These are phyloP conservation scores for Erethizon dorsatum DNA, from an alignment of 2,797 vertebrate species.

Conservation along the genomic window DNA sequence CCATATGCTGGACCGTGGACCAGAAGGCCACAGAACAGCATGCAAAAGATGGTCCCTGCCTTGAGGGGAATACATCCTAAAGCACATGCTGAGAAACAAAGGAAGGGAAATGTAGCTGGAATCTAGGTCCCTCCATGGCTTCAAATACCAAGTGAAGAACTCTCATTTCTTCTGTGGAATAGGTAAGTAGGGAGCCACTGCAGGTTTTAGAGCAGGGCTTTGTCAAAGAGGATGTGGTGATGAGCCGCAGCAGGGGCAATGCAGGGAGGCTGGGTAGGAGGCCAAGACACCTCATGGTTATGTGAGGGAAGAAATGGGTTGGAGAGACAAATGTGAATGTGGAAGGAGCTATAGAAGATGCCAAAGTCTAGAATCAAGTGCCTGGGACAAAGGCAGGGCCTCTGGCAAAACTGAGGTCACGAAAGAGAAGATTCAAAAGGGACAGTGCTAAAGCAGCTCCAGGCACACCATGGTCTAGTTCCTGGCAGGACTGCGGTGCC, in stretches of 20 bases:
- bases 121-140: background rate
- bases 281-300: no score
- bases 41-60: background rate
- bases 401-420: background rate
- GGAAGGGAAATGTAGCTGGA: background rate
- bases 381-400: background rate
- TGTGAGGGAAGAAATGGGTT: background rate
- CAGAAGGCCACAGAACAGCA: background rate
- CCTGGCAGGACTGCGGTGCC: background rate
- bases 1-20: background rate
- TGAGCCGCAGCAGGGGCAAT: background rate
- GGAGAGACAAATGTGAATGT: background rate
- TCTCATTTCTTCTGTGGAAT: background rate
- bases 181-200: background rate
- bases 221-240: background rate
- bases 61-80: accelerated
- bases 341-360: background rate
- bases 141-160: background rate
- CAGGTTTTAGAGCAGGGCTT: background rate
- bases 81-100: background rate
- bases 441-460: background rate
- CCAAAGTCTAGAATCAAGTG: background rate
- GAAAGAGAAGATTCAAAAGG: background rate
- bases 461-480: background rate
- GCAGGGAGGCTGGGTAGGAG: background rate